Base-by-base conservation (phyloP, 2,797 vertebrate species). In the Hephaestus fuliginosus region DNA sequence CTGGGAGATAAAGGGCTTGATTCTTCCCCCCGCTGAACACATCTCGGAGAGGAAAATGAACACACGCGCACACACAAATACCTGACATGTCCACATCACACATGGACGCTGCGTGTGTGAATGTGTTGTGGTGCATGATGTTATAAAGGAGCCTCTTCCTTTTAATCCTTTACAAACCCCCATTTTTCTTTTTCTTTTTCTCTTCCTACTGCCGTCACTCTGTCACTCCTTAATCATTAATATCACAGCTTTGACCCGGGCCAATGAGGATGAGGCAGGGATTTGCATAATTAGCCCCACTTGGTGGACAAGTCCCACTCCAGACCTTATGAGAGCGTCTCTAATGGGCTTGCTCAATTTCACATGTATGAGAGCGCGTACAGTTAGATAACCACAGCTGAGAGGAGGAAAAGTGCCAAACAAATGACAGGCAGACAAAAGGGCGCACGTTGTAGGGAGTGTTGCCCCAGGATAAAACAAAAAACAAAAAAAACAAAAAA, bases 271-370 rank as follows among this genome's bases (percentile, higher is more conserved):
- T 56, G 91, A 89, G 83, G 82, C 83, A 73, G 77, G 86, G 88
- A 92, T 93, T 93, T 92, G 89, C 91, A 94, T 94, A 92, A 94
- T 92, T 89, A 92, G 88, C 87, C 91, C 88, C 91, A 90, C 90
- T 93, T 51, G 88, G 86, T 80, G 80, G 89, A 91, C 86, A 66
- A 94, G 92, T 91, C 91, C 91, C 92, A 89, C 91, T 93, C 84
- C 85, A 92, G 87, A 80, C 86, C 86, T 65, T 4, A 20, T 41
- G 83, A 89, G 87, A 80, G 88, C 22, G 64, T 92, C 93, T 90
- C 86, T 71, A 90, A 89, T 85, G 91, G 85, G 85, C 55, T 71
- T 6, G 79, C 91, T 90, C 77, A 62, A 61, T 86, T 88, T 84
- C 80, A 82, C 83, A 82, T 83, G 70, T 83, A 76, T 75, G 87